Evolutionary conservation across 2,797 vertebrate species (phyloP).

Genomic region (Cygnus olor): DNA sequence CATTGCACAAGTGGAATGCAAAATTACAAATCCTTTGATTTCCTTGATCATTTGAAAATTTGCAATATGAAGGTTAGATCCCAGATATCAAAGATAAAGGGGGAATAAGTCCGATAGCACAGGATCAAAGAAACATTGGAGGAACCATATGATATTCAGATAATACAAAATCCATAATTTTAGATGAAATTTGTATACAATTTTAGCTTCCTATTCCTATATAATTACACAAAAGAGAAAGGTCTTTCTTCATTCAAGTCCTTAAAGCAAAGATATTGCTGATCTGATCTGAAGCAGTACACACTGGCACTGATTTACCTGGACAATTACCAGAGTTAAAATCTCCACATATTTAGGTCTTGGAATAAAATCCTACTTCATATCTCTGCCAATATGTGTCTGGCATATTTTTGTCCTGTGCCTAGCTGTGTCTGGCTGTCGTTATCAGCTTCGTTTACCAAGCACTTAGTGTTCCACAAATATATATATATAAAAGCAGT

Average conservation of each 20-base stretch:
- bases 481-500: background rate
- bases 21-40: background rate
- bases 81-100: background rate
- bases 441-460: background rate
- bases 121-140: background rate
- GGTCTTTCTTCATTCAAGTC: background rate
- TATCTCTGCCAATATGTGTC: background rate
- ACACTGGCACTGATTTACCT: background rate
- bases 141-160: background rate
- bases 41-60: background rate
- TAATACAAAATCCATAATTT: background rate
- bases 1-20: background rate
- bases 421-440: background rate
- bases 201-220: background rate
- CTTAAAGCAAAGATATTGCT: background rate
- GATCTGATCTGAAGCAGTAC: background rate
- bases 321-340: background rate
- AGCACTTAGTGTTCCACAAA: background rate
- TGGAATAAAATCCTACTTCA: background rate
- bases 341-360: background rate
- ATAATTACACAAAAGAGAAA: background rate
- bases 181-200: background rate
- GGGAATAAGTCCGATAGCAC: background rate
- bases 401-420: background rate
- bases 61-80: background rate